A percentile compares a stretch with the other conserved stretches of the same genome.
Conservation (phyloP, 2,888 invertebrate species). For the Diachrysia chrysitis region DNA sequence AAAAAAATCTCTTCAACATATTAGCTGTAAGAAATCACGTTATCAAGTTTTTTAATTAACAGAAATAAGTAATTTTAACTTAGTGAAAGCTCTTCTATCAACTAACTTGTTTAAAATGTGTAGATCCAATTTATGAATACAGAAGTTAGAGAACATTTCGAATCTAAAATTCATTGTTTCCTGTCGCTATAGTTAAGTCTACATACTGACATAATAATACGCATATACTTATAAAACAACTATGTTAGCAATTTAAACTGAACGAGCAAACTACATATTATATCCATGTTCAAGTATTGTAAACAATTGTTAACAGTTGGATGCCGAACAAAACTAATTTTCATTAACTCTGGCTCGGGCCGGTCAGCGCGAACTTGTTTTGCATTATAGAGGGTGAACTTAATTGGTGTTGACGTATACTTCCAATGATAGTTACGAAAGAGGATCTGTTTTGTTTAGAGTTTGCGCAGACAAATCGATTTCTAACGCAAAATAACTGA, state of each 20-base stretch:
- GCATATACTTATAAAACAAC: conserved; percentile 20
- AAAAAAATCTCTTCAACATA: too few species aligned
- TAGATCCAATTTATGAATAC: too few species aligned
- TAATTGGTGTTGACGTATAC: conserved; percentile 47
- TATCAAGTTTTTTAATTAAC: too few species aligned
- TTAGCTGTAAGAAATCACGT: too few species aligned
- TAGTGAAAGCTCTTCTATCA: too few species aligned
- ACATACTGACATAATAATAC: neutral
- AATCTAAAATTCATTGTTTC: too few species aligned
- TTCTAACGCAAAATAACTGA: neutral
- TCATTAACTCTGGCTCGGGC: conserved; percentile 51
- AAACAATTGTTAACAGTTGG: conserved; percentile 57
- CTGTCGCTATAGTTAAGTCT: neutral
- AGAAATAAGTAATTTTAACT: too few species aligned
- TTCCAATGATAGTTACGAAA: conserved; percentile 20
- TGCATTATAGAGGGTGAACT: conserved; percentile 34
- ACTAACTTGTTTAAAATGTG: too few species aligned
- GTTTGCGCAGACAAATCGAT: neutral
- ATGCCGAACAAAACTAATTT: conserved; percentile 61
- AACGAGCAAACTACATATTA: conserved; percentile 28
- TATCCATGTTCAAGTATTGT: conserved; percentile 51
- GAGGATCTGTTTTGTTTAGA: conserved; percentile 28
- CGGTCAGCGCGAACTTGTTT: conserved; percentile 42
- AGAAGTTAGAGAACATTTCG: too few species aligned
- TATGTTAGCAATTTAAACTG: conserved; percentile 30